Evolutionary conservation across 2,888 invertebrate genomes (phyloP), one percentile per base, ranked within the genome.

Genomic region (Thera britannica): DNA sequence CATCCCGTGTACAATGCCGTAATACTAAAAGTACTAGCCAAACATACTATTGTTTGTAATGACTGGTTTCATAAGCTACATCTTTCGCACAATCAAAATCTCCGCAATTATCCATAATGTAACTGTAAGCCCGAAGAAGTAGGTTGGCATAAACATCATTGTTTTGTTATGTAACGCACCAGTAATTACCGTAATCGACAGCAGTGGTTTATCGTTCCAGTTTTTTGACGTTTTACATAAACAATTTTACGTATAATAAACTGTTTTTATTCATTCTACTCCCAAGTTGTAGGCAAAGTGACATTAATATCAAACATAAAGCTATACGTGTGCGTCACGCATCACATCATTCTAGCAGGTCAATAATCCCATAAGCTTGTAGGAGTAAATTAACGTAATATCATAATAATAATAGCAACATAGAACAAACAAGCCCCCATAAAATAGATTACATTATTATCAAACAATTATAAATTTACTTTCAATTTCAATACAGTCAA

Each of bases 161-260:
- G 62, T 75, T 72, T 52, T 70, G 66, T 80, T 77, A 77, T 71
- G 72, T 78, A 77, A 83, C 68, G 70, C 62, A 74, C 62, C 54
- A 72, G 73, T 75, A 75, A 77, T 78, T 79, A 75, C 69, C 73
- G 74, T 74, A 77, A 79, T 79, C 70, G 75, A 72, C 76, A n/a
- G 57, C 48, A 65, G n/a, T 73, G 73, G 71, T 60, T 72, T 70
- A 73, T 72, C 75, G 77, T 70, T 77, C 75, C 73, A 77, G 73
- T 79, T 82, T 75, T 75, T 69, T 64, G 74, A 75, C 70, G 70
- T 79, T 79, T 76, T 75, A 74, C 77, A 76, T 68, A 56, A 64
- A 72, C 72, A 46, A 68, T 72, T 67, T 58, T 46, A 66, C 49
- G 61, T 41, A 64, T 9, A 56, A 55, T 41, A 51, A 52, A 52